These are phyloP conservation scores for Clusia tigrina DNA, from an alignment of 2,888 invertebrate genomes.

Conservation along the genomic window DNA sequence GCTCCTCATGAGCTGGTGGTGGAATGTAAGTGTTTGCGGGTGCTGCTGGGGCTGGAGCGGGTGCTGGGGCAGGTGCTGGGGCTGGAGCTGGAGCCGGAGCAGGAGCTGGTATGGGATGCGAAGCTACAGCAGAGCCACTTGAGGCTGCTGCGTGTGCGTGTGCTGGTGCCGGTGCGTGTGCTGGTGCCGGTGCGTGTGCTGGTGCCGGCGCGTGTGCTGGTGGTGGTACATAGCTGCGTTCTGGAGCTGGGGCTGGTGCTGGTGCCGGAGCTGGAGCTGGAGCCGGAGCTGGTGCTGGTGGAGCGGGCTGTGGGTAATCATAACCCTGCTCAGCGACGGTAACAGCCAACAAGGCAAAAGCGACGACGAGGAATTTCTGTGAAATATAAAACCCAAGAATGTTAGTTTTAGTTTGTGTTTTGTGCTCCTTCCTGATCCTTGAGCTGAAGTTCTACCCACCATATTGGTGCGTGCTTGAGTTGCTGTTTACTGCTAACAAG, in stretches of 20 bases:
- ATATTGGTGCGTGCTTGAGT: no score
- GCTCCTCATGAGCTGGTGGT: constrained; percentile 34
- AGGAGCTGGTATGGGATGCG: constrained; percentile 38
- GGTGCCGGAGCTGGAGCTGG: constrained; percentile 28
- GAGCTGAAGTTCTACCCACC: no score
- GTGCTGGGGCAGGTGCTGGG: constrained; percentile 12
- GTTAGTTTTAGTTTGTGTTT: constrained; percentile 37
- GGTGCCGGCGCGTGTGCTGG: constrained; percentile 27
- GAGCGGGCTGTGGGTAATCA: constrained; percentile 36
- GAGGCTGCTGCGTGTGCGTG: neutral
- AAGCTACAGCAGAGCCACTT: no score
- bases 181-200: constrained; percentile 15
- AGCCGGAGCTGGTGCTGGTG: constrained; percentile 29
- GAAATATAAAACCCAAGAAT: constrained; percentile 18
- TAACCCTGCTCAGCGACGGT: constrained; percentile 53
- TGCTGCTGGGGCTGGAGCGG: neutral
- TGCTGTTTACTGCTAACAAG: no score
- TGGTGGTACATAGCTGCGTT: constrained; percentile 13
- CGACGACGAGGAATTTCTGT: constrained; percentile 51
- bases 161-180: constrained; percentile 16
- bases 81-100: constrained; percentile 7
- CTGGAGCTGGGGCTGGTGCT: constrained; percentile 31
- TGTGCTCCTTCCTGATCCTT: constrained; percentile 41
- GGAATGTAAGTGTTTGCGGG: neutral
- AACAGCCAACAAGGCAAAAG: constrained; percentile 47